Conservation (phyloP, 2,113 vertebrate species). For the Notothenia coriiceps region DNA sequence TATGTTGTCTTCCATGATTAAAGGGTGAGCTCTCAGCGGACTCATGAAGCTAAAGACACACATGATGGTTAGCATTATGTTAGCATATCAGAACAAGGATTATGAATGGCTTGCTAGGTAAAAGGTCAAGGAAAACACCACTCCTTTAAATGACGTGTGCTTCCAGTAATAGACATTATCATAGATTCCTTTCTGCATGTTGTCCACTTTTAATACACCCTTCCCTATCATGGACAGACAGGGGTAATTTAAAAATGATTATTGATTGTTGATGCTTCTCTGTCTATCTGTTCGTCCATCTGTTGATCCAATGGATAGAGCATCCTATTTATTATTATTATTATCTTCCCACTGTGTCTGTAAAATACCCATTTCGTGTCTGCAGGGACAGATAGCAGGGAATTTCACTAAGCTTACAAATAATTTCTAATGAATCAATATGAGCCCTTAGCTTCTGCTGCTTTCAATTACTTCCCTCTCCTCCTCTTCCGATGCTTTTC, state of each 20-base stretch:
- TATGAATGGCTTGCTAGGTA: conserved; percentile 4
- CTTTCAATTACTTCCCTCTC: conserved; percentile 9
- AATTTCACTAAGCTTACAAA: conserved; percentile 64
- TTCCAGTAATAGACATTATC: not conserved
- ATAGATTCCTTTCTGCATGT: conserved; percentile 3
- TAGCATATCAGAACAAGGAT: not conserved
- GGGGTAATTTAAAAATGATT: conserved; percentile 33
- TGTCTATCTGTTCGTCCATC: conserved; percentile 46
- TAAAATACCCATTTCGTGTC: conserved; percentile 41
- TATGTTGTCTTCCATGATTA: conserved; percentile 17
- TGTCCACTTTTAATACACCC: conserved; percentile 3
- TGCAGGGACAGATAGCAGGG: conserved; percentile 56
- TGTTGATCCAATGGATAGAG: conserved; percentile 33
- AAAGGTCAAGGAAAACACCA: not conserved
- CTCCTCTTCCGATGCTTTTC: conserved; percentile 1
- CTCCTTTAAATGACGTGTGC: not conserved
- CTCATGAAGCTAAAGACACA: conserved; percentile 6
- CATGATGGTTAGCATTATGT: conserved; percentile 8
- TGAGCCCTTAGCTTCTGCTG: conserved; percentile 8
- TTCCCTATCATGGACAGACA: conserved; percentile 1
- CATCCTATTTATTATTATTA: conserved; percentile 46
- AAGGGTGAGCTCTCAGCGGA: not conserved
- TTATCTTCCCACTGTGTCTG: conserved; percentile 36
- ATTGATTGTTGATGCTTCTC: conserved; percentile 31
- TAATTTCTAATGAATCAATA: conserved; percentile 76